Evolutionary conservation across 2,888 invertebrate species (phyloP), one percentile per base, ranked within the genome.

Genomic region (Protophormia terraenovae): DNA sequence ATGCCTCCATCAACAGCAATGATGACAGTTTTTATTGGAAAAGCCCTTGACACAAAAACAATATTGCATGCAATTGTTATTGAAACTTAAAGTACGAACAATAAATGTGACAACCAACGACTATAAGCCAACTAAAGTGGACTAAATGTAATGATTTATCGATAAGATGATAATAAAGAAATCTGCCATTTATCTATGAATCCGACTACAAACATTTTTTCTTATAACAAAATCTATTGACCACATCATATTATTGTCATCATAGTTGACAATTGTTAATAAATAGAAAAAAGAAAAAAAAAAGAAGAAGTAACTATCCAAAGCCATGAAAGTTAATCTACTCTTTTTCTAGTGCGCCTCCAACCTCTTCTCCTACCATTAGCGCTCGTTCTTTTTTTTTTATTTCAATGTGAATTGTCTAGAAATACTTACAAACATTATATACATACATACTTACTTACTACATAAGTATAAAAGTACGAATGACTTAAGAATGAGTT

Each of bases 111-210:
- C 62, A 75, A 16, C 16, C 69, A 71, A 71, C 16, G 27, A 64
- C 6, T 19, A 64, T 75, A 35, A 64, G 53, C 69, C 35, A 55
- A 45, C 69, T 64, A 55, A 84, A 84, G 76, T 76, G 75, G 75
- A 75, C 69, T 38, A 66, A 79, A 67, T 78, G 50, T 55, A 64
- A 84, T 84, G 83, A 71, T 79, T 84, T 84, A 84, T 75, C 69
- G 79, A 79, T 75, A 79, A 79, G 62, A 69, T 64, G 55, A 62
- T 58, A 79, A 75, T 71, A 64, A 35, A 79, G 55, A 71, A 47
- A 84, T 79, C 62, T 69, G 53, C 41, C 64, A 35, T 53, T 29
- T 45, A 66, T 45, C 10, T 38, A n/a, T n/a, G n/a, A n/a, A 53
- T 53, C 45, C n/a, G 19, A 14, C n/a, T 24, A n/a, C 38, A 62